Evolutionary conservation across 2,888 invertebrate genomes (phyloP).

Genomic region (Caenorhabditis drosophilae): DNA sequence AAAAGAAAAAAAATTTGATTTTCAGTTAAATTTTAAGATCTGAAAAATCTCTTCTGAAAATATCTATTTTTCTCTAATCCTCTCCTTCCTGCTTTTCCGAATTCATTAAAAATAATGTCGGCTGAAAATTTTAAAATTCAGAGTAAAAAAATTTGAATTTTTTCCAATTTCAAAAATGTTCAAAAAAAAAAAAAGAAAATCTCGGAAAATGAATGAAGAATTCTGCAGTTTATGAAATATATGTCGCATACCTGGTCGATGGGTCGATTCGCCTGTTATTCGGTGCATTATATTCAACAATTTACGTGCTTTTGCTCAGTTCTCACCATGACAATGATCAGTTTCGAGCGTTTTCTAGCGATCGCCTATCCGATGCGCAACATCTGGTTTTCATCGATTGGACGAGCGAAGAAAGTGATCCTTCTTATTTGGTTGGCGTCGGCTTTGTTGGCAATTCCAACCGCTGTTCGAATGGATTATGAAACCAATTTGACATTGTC

Average conservation of each 20-base stretch:
- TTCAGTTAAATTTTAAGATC: too few relatives aligned
- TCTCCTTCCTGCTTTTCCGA: too few relatives aligned
- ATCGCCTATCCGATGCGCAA: conserved; percentile 79
- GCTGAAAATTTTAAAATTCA: not conserved
- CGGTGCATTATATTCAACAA: conserved; percentile 78
- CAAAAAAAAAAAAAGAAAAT: too few relatives aligned
- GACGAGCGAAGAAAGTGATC: conserved; percentile 75
- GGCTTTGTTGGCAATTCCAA: conserved; percentile 75
- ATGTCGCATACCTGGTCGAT: conserved; percentile 78
- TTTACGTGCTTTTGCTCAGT: conserved; percentile 79
- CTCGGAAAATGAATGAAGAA: too few relatives aligned
- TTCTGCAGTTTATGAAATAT: conserved; percentile 58
- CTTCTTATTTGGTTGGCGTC: conserved; percentile 75
- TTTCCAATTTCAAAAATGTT: too few relatives aligned
- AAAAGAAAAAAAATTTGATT: too few relatives aligned
- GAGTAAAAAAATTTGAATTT: too few relatives aligned
- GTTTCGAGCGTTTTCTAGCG: conserved; percentile 79
- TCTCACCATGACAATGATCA: conserved; percentile 79
- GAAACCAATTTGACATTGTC: conserved; percentile 39
- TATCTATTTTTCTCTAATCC: too few relatives aligned
- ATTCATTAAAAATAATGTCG: not conserved
- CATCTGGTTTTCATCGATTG: conserved; percentile 77
- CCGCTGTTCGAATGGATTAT: conserved; percentile 74
- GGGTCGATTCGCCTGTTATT: conserved; percentile 77
- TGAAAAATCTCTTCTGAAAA: too few relatives aligned